Evolutionary conservation across 1,140 invertebrate species (phyloP).

Genomic region (Myzus persicae): DNA sequence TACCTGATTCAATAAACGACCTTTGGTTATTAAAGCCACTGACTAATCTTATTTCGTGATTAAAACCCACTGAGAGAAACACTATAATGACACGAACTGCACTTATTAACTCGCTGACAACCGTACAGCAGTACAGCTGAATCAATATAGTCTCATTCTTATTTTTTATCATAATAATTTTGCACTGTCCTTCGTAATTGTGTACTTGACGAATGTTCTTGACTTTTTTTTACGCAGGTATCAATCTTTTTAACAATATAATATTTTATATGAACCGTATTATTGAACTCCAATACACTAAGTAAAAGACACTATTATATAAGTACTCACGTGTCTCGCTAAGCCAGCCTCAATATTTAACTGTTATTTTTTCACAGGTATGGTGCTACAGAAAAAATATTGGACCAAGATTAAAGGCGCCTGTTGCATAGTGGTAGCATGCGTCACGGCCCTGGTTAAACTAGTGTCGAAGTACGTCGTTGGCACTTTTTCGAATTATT

Average conservation of each 20-base stretch:
- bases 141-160: neutral
- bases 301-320: too few relatives aligned
- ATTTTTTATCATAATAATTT: constrained; percentile 28
- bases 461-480: neutral
- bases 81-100: too few relatives aligned
- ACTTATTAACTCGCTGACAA: too few relatives aligned
- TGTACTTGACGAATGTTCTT: neutral
- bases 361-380: neutral
- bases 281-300: neutral
- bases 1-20: too few relatives aligned
- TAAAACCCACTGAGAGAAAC: too few relatives aligned
- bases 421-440: neutral
- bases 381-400: constrained; percentile 2
- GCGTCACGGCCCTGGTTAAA: neutral
- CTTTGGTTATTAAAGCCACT: too few relatives aligned
- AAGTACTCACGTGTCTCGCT: neutral
- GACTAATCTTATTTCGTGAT: too few relatives aligned
- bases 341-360: neutral
- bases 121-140: too few relatives aligned
- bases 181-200: neutral
- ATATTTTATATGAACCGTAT: neutral
- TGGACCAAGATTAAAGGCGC: constrained; percentile 33
- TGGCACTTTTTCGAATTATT: neutral
- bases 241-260: too few relatives aligned
- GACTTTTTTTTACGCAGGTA: neutral